These are phyloP conservation scores for Ceratina japonica DNA, from an alignment of 1,140 invertebrate genomes.

Conservation along the genomic window DNA sequence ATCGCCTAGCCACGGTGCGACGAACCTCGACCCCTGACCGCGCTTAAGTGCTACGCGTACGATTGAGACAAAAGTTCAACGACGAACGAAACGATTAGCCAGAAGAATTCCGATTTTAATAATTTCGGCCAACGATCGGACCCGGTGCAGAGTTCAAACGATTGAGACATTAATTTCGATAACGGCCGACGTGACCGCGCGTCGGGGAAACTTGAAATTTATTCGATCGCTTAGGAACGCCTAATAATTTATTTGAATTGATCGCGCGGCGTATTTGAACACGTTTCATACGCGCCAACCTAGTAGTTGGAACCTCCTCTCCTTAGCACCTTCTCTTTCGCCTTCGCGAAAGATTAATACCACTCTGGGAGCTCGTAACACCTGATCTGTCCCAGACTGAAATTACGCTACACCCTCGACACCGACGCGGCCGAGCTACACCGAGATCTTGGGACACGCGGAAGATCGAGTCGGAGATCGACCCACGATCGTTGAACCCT, in stretches of 20 bases:
- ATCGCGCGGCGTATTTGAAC: too few species aligned
- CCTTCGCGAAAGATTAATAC: conserved; percentile 64
- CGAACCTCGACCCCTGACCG: conserved; percentile 29
- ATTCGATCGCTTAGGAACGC: background rate
- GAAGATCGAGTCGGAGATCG: conserved; percentile 54
- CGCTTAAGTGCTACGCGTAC: conserved; percentile 1
- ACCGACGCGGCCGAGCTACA: background rate
- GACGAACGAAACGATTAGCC: background rate
- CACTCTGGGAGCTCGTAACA: conserved; percentile 58
- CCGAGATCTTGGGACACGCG: conserved; percentile 45
- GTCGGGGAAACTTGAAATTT: background rate
- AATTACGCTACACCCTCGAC: conserved; percentile 59
- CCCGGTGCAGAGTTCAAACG: too few species aligned
- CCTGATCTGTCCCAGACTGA: conserved; percentile 65
- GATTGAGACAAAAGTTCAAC: background rate
- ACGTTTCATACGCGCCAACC: conserved; percentile 34
- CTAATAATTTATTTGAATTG: too few species aligned
- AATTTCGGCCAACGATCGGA: too few species aligned
- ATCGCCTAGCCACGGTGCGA: conserved; percentile 31
- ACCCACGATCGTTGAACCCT: conserved; percentile 59
- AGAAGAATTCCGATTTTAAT: too few species aligned
- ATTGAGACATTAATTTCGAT: too few species aligned
- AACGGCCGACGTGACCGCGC: background rate
- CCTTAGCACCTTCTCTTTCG: conserved; percentile 30
- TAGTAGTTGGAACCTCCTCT: conserved; percentile 65